phyloP scores from a whole-genome alignment of 2,888 invertebrate species.

The Drosophila anceps region DNA sequence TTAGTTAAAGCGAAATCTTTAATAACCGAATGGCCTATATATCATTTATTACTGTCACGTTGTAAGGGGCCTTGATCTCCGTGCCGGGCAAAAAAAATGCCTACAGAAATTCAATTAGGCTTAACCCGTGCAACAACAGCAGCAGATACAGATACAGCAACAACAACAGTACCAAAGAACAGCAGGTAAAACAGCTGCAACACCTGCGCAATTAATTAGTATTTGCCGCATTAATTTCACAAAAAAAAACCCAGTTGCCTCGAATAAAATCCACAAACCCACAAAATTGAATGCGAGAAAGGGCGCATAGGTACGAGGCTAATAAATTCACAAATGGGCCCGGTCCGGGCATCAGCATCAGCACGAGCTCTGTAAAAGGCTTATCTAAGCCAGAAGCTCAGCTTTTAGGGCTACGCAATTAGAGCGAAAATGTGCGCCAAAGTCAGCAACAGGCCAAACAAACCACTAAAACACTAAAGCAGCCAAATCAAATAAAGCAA shows the following conservation, averaged over 20 bases:
- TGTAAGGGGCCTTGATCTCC: conserved; percentile 30
- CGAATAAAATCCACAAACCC: conserved; percentile 35
- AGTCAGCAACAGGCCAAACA: conserved; percentile 51
- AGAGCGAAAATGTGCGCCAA: conserved; percentile 61
- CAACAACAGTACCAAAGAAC: conserved; percentile 35
- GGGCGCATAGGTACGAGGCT: conserved; percentile 30
- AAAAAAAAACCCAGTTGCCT: conserved; percentile 36
- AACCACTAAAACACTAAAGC: conserved; percentile 61
- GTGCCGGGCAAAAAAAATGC: conserved; percentile 45
- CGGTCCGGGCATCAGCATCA: conserved; percentile 25
- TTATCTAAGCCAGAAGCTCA: conserved; percentile 51
- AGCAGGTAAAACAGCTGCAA: conserved; percentile 74
- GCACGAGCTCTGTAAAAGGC: conserved; percentile 47
- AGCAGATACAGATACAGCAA: conserved; percentile 55
- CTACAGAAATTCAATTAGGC: conserved; percentile 83
- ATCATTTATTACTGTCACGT: conserved; percentile 64
- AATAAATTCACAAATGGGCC: conserved; percentile 68
- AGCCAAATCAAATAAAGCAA: conserved; percentile 73
- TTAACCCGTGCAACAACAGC: conserved; percentile 68
- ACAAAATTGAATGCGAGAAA: neutral
- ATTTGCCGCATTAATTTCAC: conserved; percentile 81
- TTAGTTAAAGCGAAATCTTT: conserved; percentile 16
- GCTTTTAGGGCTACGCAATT: conserved; percentile 61
- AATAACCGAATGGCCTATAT: conserved; percentile 47
- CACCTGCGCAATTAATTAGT: conserved; percentile 84